A percentile compares a stretch with the other conserved stretches of the same genome.
Evolutionary conservation across 2,888 invertebrate genomes (phyloP).

Genomic region (Aphodius sticticus): DNA sequence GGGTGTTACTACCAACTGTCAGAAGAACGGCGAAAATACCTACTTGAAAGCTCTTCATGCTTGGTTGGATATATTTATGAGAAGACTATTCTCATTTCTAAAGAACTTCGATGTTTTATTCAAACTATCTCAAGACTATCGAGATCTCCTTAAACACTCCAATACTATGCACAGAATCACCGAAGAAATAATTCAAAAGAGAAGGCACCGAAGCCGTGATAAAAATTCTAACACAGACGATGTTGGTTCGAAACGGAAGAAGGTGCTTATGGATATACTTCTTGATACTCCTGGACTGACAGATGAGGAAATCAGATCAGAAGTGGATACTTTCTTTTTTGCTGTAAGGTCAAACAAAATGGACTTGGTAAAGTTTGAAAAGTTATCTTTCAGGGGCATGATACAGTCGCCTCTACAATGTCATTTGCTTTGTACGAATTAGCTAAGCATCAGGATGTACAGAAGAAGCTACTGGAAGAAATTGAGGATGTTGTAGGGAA

Average conservation of each 20-base stretch:
- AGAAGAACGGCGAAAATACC: conserved; percentile 37
- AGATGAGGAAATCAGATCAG: conserved; percentile 63
- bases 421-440: conserved; percentile 42
- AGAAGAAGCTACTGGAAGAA: conserved; percentile 43
- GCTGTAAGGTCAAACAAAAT: not conserved
- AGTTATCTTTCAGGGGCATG: conserved; percentile 41
- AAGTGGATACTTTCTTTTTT: conserved; percentile 68
- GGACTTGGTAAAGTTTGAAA: no score
- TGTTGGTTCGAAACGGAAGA: conserved; percentile 33
- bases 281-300: conserved; percentile 60
- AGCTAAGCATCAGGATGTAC: conserved; percentile 40
- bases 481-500: conserved; percentile 33
- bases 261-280: conserved; percentile 46
- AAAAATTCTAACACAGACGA: conserved; percentile 7
- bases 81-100: conserved; percentile 41
- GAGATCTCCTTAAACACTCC: conserved; percentile 35
- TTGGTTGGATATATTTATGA: conserved; percentile 41
- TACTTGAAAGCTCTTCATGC: conserved; percentile 40
- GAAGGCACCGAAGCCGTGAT: not conserved
- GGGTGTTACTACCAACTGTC: conserved; percentile 41
- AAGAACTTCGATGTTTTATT: conserved; percentile 41
- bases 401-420: conserved; percentile 42
- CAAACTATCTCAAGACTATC: conserved; percentile 39
- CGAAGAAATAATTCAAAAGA: conserved; percentile 4
- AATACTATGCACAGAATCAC: conserved; percentile 17